Percentiles rank a stretch among this genome's conserved stretches.
These are phyloP conservation scores for Etheostoma perlongum DNA, from an alignment of 2,797 vertebrate species.

Conservation along the genomic window DNA sequence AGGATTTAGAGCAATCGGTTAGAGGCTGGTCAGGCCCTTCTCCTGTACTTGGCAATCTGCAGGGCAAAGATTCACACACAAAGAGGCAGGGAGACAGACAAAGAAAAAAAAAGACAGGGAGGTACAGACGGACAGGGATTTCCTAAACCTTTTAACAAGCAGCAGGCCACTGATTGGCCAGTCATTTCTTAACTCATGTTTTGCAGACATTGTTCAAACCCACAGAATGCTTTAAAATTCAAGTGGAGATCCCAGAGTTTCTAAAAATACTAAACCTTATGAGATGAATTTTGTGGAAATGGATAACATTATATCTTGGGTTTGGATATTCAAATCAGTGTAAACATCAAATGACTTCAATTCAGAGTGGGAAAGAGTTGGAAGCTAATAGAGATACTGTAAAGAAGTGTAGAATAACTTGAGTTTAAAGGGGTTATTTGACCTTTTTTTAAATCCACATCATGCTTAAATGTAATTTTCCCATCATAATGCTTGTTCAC, in stretches of 20 bases:
- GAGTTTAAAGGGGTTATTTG: neutral
- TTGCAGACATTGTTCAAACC: slow-evolving; percentile 2
- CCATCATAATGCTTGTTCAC: neutral
- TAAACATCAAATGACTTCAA: neutral
- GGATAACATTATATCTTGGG: neutral
- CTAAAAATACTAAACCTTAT: neutral
- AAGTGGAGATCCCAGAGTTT: slow-evolving; percentile 9
- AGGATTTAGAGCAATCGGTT: slow-evolving; percentile 76
- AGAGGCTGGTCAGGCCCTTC: slow-evolving; percentile 39
- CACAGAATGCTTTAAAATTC: neutral
- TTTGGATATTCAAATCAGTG: neutral
- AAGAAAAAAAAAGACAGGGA: slow-evolving; percentile 3
- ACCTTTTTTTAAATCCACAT: neutral
- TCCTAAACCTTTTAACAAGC: slow-evolving; percentile 13
- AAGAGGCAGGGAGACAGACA: neutral
- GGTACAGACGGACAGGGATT: neutral
- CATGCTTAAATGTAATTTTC: no score
- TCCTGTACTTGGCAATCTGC: slow-evolving; percentile 40
- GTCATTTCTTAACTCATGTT: neutral
- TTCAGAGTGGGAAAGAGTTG: neutral
- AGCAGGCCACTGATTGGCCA: neutral
- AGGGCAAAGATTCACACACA: slow-evolving; percentile 4
- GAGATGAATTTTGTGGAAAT: neutral
- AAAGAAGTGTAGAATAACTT: neutral
- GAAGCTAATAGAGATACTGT: neutral